Base-by-base conservation (phyloP, 1,140 invertebrate species). In the Aricia agestis region DNA sequence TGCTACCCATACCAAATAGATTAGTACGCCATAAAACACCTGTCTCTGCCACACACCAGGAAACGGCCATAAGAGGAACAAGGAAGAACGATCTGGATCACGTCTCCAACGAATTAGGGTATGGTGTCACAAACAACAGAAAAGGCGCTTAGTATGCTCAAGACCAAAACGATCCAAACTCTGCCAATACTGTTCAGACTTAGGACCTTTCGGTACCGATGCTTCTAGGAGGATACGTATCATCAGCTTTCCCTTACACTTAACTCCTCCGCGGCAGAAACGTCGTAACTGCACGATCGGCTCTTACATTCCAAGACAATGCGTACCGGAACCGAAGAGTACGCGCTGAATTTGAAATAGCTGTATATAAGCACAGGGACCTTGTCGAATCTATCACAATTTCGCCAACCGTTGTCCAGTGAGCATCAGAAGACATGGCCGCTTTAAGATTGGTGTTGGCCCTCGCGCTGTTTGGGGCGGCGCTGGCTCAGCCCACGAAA, bases 401-500 rank as follows among this genome's bases (percentile, higher is more conserved):
- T 82, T 82, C 82, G 81, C 78, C 80, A 85, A 79, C 83, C 78
- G 78, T 86, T 81, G 81, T 80, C 77, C 84, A 81, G 86, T 91
- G 76, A 86, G 85, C 90, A 92, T 72, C 82, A 83, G 72, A 76
- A 74, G 45, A 77, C 74, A 93, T 93, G 92, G 90, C 91, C 81
- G 87, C 90, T 76, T 79, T 82, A 74, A 92, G 91, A 90, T 85
- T 92, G 75, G 83, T 92, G 82, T 92, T 81, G 69, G 71, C 93
- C 67, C 74, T 93, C 31, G 89, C 87, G 65, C 72, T 94, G 68
- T 87, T 93, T 69, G 93, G 93, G 59, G 80, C 93, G 63, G 92
- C 93, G 9, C 83, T 91, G 58, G 93, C 93, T 57, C 93, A 94
- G 74, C 94, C 94, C 15, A 89, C 93, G n/a, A 94, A 94, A 79